These are phyloP conservation scores for Rhynchomys soricoides DNA, from an alignment of 2,113 vertebrate species.

Conservation along the genomic window DNA sequence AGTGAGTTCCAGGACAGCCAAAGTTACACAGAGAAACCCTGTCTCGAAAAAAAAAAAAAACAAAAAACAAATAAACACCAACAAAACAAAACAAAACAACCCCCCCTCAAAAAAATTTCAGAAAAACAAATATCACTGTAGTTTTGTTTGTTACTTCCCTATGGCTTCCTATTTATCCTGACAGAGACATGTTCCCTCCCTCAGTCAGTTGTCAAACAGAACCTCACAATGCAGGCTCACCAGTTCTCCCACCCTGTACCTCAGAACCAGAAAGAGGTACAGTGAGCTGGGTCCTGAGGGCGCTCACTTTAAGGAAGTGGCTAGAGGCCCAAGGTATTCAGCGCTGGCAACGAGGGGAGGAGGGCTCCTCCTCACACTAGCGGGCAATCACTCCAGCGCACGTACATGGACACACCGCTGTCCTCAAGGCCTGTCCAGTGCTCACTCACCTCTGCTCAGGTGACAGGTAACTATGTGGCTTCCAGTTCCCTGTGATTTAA, in stretches of 20 bases:
- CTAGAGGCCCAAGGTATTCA: neutral
- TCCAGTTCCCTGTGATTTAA: neutral
- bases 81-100: no score
- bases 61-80: no score
- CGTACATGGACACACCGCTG: rapidly evolving
- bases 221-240: neutral
- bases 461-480: no score
- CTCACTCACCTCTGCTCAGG: neutral
- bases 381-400: neutral
- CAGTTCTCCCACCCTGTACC: neutral
- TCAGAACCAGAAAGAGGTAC: neutral
- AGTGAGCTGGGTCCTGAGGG: no score
- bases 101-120: no score
- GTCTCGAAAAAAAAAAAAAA: no score
- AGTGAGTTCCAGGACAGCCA: no score
- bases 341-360: neutral
- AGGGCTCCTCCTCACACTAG: neutral
- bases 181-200: neutral
- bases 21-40: no score
- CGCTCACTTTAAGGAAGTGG: neutral
- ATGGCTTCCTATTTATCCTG: neutral
- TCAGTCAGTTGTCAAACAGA: rapidly evolving
- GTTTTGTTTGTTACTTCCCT: neutral
- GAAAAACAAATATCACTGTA: neutral
- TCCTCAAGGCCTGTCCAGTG: neutral